These are phyloP conservation scores for Perizoma flavofasciatum DNA, from an alignment of 2,888 invertebrate genomes.

Conservation along the genomic window DNA sequence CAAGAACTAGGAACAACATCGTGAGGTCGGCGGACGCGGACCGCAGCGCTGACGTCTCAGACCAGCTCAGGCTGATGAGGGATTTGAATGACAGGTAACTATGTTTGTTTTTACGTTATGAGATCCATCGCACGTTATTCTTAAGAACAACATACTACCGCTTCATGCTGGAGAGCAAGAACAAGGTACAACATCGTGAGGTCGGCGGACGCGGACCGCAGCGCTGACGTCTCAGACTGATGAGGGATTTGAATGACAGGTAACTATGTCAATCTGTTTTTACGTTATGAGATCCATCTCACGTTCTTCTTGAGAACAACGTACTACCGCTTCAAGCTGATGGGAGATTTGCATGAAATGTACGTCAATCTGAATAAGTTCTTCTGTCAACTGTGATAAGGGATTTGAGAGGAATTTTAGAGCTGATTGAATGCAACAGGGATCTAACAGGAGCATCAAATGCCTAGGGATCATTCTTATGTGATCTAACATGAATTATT, in stretches of 20 bases:
- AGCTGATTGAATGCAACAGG: no score
- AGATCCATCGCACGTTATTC: conserved; percentile 93
- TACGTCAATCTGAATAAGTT: no score
- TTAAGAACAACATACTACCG: conserved; percentile 95
- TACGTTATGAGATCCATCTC: conserved; percentile 90
- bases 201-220: conserved; percentile 89
- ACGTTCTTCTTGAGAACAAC: conserved; percentile 94
- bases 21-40: conserved; percentile 90
- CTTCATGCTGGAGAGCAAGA: conserved; percentile 97
- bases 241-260: conserved; percentile 92
- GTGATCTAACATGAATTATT: no score
- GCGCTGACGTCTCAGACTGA: conserved; percentile 90
- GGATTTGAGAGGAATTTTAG: no score
- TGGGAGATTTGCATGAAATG: conserved; percentile 92
- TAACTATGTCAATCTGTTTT: conserved; percentile 29
- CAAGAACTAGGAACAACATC: conserved; percentile 96
- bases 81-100: conserved; percentile 89
- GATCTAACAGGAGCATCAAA: no score
- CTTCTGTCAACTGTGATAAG: no score
- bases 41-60: conserved; percentile 89
- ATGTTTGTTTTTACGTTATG: conserved; percentile 80
- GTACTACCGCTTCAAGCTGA: conserved; percentile 92
- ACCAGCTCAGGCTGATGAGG: conserved; percentile 88
- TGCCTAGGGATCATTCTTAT: no score
- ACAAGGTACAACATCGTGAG: conserved; percentile 94